Conservation (phyloP, 2,888 invertebrate species). For the Odontomyia ornata region DNA sequence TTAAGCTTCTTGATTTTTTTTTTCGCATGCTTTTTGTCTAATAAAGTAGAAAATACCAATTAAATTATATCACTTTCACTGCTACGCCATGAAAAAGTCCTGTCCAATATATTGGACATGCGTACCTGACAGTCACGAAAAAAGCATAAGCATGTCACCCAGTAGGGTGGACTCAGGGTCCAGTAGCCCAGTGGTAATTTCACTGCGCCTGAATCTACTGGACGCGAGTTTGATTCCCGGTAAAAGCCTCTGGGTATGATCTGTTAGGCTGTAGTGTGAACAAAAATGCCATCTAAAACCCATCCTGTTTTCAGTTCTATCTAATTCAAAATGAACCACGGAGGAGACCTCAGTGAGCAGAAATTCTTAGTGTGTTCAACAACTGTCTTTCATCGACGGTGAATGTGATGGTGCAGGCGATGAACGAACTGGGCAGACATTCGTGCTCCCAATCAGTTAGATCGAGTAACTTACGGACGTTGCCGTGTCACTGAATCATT, state of each 20-base stretch:
- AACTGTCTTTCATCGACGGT: not conserved
- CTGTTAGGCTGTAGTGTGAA: not conserved
- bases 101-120: not conserved
- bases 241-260: not conserved
- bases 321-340: conserved; percentile 10
- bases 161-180: no score
- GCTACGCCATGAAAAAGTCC: not conserved
- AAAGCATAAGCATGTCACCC: not conserved
- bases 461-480: not conserved
- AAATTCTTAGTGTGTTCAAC: not conserved
- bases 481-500: not conserved
- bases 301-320: not conserved
- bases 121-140: not conserved
- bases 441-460: not conserved
- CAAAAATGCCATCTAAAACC: not conserved
- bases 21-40: conserved; percentile 2
- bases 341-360: not conserved
- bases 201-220: conserved; percentile 2
- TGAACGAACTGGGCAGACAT: not conserved
- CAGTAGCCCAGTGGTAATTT: conserved; percentile 1
- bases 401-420: not conserved
- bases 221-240: not conserved
- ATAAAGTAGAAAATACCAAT: not conserved
- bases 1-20: not conserved
- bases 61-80: not conserved